Evolutionary conservation across 2,888 invertebrate genomes (phyloP), one percentile per base, ranked within the genome.

Genomic region (Archaeoteleia sp.): DNA sequence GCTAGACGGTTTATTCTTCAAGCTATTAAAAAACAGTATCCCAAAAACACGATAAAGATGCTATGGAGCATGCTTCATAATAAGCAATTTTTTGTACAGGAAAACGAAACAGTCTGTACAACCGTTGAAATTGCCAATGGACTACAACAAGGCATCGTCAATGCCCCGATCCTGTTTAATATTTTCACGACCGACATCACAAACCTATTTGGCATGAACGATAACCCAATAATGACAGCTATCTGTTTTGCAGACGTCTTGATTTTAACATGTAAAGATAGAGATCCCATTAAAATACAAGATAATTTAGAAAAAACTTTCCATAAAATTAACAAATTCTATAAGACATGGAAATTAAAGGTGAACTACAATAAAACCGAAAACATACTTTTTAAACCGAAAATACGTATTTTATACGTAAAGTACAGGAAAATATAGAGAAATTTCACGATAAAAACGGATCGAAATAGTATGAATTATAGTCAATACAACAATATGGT

Each of bases 81-180:
- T 1, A 68, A 63, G 46, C 15, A 27, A 12, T 71, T 66, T 17
- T 14, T 37, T 1, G 34, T 46, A 0, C 27, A 17, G 0, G 35
- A 27, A 3, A 13, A 9, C 3, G 12, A 8, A 0, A 48, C 57
- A 0, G 39, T n/a, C n/a, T n/a, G 2, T n/a, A 23, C 17, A 7
- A 30, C 32, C 5, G 68, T 53, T 12, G 1, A 30, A 4, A 25
- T 70, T 0, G 2, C 12, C 0, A 43, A 61, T 20, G 67, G 65
- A 0, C 43, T 67, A 0, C 54, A 45, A 27, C 67, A 70, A 34
- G 72, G 68, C 0, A 66, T 62, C 3, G 70, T 67, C 0, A 66
- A 54, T n/a, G 42, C 67, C 0, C 70, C 71, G 0, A 39, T 57
- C 0, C 25, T 74, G 0, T 73, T 74, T 10, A 70, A 67, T 10